Base-by-base conservation (phyloP, 2,797 vertebrate species). In the Hippopotamyrus pictus region DNA sequence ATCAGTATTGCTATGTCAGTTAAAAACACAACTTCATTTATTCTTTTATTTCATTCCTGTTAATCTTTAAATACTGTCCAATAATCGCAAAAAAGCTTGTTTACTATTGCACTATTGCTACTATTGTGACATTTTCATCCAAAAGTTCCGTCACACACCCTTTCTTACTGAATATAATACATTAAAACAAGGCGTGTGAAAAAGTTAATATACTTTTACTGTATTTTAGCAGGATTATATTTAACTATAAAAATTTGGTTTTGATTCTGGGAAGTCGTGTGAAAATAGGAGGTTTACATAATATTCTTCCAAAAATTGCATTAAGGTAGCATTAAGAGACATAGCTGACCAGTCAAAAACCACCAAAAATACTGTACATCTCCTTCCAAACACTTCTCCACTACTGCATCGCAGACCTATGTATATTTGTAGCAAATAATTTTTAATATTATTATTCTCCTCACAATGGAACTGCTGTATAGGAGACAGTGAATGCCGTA, bases 291-390 rank as follows among this genome's bases (percentile, higher is more conserved):
- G 44, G 76, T 37, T 48, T 89, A 54, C 53, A 62, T 54, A 62
- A 89, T 85, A 59, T 54, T 51, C 48, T 51, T 86, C 50, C 46
- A 86, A 86, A 86, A 84, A 59, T 22, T 54, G 51, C 33, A 57
- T 54, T 84, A 37, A 46, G 76, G 33, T 46, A 22, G n/a, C 29
- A 29, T 65, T 29, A 65, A 65, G 22, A 65, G 25, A 65, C 62
- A 33, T 33, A 69, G 65, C 29, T 69, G 65, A 69, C 3, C 8
- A 69, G 65, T 37, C 33, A 79, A 41, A 44, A 79, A 44, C 33
- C 37, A 44, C 14, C 33, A 59, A 59, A 62, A 37, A 37, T 37
- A 37, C 33, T 73, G 12, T 14, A 33, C 37, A 79, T 44, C 41
- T n/a, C 17, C 73, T 41, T 79, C 73, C 17, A 44, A 37, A 41